Base-by-base conservation (phyloP, 2,888 invertebrate species). In the Aporophyla nigra region DNA sequence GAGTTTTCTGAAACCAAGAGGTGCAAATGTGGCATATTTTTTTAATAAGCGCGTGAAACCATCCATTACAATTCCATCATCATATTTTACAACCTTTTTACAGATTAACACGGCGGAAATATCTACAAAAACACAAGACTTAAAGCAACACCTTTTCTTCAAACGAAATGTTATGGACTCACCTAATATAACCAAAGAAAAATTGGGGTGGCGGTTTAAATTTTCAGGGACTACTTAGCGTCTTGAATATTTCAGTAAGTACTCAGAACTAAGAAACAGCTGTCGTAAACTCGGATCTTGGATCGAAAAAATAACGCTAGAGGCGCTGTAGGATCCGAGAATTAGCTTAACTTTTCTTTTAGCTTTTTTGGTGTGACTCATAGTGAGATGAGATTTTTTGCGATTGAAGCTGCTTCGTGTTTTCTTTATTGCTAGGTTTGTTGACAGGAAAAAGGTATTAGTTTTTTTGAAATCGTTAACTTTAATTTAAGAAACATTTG, bases 221-320 rank as follows among this genome's bases (percentile, higher is more conserved):
- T 85, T 92, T 92, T 90, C 89, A 90, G 85, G 70, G 87, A 88
- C 87, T 92, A 93, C 93, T 94, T 93, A 92, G 82, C 85, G 78
- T 87, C 75, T 76, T 94, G 94, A 94, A 94, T 94, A 93, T 94
- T 94, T 94, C 88, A 94, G 85, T 83, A 85, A 88, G 88, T 91
- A 91, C 93, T 94, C 90, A 87, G 91, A 84, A 86, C 88, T 82
- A 69, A 61, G 78, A 84, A 89, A 91, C 93, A 93, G 91, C 93
- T 93, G 94, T 86, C 91, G 91, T 91, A 92, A 92, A 91, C 90
- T 89, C 80, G 75, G 76, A 51, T 73, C 54, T 72, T 78, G 71
- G 61, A 40, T 12, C 16, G 12, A n/a, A 73, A 79, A 46, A 71
- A 77, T 75, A 27, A 21, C n/a, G 56, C 86, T 84, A 24, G 78